Conservation (phyloP, 2,113 vertebrate species). For the Anser cygnoides region DNA sequence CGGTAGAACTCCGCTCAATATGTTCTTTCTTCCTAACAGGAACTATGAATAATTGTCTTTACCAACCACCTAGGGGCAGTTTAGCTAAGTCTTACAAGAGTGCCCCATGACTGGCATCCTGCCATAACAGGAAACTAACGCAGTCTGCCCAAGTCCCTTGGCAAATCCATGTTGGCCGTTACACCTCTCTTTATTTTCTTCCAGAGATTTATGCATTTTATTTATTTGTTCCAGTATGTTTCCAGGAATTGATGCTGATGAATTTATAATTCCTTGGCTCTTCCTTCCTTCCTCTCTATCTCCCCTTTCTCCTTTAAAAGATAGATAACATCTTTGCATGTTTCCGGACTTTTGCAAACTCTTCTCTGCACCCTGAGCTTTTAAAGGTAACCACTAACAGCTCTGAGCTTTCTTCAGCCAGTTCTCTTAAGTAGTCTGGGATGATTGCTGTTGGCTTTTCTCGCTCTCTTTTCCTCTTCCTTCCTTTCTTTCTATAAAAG, state of each 20-base stretch:
- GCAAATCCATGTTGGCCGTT: background rate
- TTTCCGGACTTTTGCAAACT: background rate
- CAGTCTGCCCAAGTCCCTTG: background rate
- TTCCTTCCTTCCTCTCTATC: background rate
- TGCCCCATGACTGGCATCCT: background rate
- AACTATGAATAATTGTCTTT: background rate
- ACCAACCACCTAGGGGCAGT: background rate
- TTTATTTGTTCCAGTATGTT: background rate
- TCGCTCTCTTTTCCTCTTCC: background rate
- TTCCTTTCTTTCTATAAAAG: background rate
- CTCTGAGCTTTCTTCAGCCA: background rate
- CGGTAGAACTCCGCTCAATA: background rate
- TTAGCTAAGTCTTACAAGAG: background rate
- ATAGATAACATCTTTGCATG: background rate
- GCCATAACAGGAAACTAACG: background rate
- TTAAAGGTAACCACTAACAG: constrained; percentile 38
- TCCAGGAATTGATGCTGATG: constrained; percentile 28
- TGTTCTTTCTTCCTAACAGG: background rate
- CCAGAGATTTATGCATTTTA: background rate
- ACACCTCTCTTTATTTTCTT: background rate
- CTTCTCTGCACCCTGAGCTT: background rate
- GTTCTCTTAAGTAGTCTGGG: background rate
- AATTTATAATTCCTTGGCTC: background rate
- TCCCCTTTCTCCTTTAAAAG: background rate
- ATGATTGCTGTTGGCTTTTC: background rate